These are phyloP conservation scores for Probosciger aterrimus DNA, from an alignment of 2,113 vertebrate genomes.

Conservation along the genomic window DNA sequence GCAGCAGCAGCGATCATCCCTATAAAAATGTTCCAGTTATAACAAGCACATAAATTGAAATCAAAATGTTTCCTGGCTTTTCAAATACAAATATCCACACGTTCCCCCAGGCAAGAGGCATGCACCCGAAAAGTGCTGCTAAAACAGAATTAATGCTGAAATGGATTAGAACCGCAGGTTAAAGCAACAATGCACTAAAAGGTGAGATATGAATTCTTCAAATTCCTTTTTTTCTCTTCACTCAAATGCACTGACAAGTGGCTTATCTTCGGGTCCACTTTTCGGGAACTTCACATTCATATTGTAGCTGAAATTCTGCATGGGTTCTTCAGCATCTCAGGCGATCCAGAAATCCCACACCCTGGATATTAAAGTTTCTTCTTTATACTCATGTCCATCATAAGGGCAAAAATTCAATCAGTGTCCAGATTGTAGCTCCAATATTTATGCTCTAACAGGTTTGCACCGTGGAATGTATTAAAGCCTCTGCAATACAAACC, in stretches of 20 bases:
- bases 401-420: constrained; percentile 37
- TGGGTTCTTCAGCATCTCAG: constrained; percentile 62
- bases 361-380: constrained; percentile 75
- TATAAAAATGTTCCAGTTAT: constrained; percentile 64
- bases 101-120: constrained; percentile 49
- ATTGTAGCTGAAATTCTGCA: constrained; percentile 43
- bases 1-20: constrained; percentile 68
- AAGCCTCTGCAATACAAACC: constrained; percentile 67
- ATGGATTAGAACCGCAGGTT: constrained; percentile 56
- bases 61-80: constrained; percentile 63
- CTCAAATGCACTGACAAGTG: constrained; percentile 33
- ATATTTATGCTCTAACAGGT: constrained; percentile 70
- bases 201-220: constrained; percentile 47
- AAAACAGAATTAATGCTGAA: constrained; percentile 55
- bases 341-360: constrained; percentile 58
- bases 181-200: constrained; percentile 62
- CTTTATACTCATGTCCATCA: constrained; percentile 59
- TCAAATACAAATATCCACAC: constrained; percentile 52
- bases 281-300: constrained; percentile 63
- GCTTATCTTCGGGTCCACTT: constrained; percentile 54
- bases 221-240: constrained; percentile 49
- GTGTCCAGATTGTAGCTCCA: constrained; percentile 42
- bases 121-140: constrained; percentile 46
- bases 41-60: constrained; percentile 65
- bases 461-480: constrained; percentile 52